Evolutionary conservation across 2,888 invertebrate genomes (phyloP).

Genomic region (Eupithecia centaureata): DNA sequence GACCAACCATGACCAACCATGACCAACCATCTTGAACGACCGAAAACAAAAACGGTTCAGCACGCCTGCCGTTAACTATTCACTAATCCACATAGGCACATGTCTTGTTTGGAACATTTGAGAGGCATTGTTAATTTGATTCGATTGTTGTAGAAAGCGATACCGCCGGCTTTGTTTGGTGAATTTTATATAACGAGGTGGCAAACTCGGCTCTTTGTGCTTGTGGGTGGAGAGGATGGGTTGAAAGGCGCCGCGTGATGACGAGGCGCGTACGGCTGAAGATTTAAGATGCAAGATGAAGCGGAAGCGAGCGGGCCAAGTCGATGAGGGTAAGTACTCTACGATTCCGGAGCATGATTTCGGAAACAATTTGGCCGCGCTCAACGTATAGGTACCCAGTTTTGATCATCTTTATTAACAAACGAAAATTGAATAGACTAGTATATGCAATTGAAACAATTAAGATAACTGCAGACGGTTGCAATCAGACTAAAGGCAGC

Average conservation of each 20-base stretch:
- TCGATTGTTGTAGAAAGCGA: slow-evolving; percentile 78
- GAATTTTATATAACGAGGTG: slow-evolving; percentile 81
- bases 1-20: not conserved
- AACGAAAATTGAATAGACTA: no score
- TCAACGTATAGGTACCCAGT: no score
- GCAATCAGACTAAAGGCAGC: no score
- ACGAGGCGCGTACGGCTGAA: slow-evolving; percentile 70
- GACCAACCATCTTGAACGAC: not conserved
- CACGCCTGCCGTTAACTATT: slow-evolving; percentile 21
- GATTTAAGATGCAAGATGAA: slow-evolving; percentile 30
- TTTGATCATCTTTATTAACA: no score
- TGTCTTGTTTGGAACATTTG: slow-evolving; percentile 54
- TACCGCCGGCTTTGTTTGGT: slow-evolving; percentile 75
- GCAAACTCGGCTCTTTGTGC: slow-evolving; percentile 74
- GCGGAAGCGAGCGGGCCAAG: not conserved
- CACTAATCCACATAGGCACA: slow-evolving; percentile 28
- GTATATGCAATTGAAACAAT: no score
- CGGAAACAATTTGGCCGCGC: no score
- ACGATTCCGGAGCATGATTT: no score
- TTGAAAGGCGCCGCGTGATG: slow-evolving; percentile 82
- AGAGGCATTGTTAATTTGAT: slow-evolving; percentile 75
- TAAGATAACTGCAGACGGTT: no score
- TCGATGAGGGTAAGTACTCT: no score
- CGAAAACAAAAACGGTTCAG: slow-evolving; percentile 17
- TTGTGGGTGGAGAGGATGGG: slow-evolving; percentile 78